Percentiles rank a stretch among this genome's conserved stretches.
Evolutionary conservation across 2,888 invertebrate species (phyloP).

Genomic region (Drosophila buzzatii): DNA sequence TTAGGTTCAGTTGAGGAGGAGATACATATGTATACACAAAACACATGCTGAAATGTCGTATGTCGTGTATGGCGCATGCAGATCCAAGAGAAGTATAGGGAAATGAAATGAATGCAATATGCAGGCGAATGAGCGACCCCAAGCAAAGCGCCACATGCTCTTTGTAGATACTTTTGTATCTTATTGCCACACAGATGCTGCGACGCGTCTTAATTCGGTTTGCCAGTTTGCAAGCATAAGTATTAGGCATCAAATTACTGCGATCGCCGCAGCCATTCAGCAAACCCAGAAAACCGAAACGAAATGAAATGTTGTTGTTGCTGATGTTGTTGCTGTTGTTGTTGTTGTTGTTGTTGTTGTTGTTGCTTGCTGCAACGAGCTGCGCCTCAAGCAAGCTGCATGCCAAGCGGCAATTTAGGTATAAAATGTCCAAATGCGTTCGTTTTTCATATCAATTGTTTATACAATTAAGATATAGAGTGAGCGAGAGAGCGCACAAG

Average conservation of each 20-base stretch:
- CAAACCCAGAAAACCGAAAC: constrained; percentile 79
- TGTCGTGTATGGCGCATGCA: constrained; percentile 27
- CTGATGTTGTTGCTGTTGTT: constrained; percentile 5
- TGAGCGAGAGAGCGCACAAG: neutral
- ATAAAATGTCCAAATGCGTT: constrained; percentile 79
- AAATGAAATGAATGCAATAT: constrained; percentile 47
- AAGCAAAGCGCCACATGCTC: constrained; percentile 30
- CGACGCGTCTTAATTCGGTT: constrained; percentile 48
- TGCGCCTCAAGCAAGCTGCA: constrained; percentile 56
- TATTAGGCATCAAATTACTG: constrained; percentile 73
- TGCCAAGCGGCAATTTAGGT: constrained; percentile 76
- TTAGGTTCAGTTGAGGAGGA: constrained; percentile 30
- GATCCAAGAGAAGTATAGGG: constrained; percentile 4
- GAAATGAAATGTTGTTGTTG: constrained; percentile 46
- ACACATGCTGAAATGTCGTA: constrained; percentile 32
- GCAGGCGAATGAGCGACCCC: constrained; percentile 42
- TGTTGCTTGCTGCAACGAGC: constrained; percentile 28
- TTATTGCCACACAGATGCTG: constrained; percentile 49
- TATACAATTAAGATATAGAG: constrained; percentile 62
- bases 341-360: constrained; percentile 11
- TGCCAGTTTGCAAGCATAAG: constrained; percentile 35
- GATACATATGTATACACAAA: neutral
- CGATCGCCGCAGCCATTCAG: constrained; percentile 66
- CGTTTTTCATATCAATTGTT: constrained; percentile 74
- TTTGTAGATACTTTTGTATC: constrained; percentile 52